A percentile compares a stretch with the other conserved stretches of the same genome.
These are phyloP conservation scores for Cygnus atratus DNA, from an alignment of 2,113 vertebrate genomes.

Conservation along the genomic window DNA sequence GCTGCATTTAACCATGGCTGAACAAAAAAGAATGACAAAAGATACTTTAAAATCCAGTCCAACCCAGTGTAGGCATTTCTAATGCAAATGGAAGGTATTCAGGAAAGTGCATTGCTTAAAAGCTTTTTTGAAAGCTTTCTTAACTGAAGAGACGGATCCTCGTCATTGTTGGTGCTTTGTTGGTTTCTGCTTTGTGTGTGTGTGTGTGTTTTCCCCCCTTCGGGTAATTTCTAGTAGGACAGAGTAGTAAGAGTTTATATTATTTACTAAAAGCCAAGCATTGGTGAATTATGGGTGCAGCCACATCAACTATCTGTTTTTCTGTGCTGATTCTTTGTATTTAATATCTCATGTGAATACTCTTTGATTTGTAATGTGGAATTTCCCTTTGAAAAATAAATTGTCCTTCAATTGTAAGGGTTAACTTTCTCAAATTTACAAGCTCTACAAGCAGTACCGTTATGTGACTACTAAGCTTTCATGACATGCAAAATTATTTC, in stretches of 20 bases:
- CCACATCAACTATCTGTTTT: neutral
- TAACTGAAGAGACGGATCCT: neutral
- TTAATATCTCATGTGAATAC: neutral
- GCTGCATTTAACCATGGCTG: neutral
- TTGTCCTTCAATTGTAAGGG: neutral
- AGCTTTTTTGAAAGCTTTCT: neutral
- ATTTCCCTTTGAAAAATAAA: conserved; percentile 28
- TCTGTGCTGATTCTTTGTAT: neutral
- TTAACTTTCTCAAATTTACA: neutral
- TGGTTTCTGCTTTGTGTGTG: neutral
- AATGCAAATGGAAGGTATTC: conserved; percentile 44
- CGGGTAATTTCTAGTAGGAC: neutral
- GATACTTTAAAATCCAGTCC: neutral
- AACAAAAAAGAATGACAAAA: conserved; percentile 32
- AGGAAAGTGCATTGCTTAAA: neutral
- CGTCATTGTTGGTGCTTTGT: neutral
- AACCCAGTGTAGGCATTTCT: conserved; percentile 22
- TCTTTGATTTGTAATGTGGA: neutral
- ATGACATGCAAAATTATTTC: neutral
- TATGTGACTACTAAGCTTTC: neutral
- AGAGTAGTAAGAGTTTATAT: neutral
- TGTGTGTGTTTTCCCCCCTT: neutral
- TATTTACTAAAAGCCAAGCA: neutral
- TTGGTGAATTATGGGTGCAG: neutral
- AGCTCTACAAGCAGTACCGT: neutral